These are phyloP conservation scores for Dryadula phaetusa DNA, from an alignment of 2,888 invertebrate species.

Conservation along the genomic window DNA sequence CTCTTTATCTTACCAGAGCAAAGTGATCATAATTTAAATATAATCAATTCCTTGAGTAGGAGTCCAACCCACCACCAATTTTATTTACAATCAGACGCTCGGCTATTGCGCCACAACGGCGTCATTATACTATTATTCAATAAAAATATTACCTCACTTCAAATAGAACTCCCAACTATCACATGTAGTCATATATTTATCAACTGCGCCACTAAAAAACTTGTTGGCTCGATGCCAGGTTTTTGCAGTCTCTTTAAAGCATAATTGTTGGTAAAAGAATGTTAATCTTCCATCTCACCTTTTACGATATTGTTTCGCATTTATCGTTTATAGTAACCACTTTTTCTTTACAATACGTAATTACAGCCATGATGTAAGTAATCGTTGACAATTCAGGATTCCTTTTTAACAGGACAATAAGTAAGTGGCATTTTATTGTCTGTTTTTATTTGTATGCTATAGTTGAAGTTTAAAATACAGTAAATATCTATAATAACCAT, in stretches of 20 bases:
- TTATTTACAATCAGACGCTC: too few relatives aligned
- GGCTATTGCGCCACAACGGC: too few relatives aligned
- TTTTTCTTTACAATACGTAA: constrained; percentile 44
- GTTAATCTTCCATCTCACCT: constrained; percentile 61
- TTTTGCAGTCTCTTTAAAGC: constrained; percentile 60
- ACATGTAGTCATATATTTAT: not conserved
- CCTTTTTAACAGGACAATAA: constrained; percentile 26
- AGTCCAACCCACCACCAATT: too few relatives aligned
- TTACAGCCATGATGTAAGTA: constrained; percentile 42
- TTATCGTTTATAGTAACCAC: constrained; percentile 46
- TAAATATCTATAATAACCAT: not conserved
- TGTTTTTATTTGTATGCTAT: constrained; percentile 1
- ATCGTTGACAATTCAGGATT: constrained; percentile 38
- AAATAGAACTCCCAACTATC: not conserved
- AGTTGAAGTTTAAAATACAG: not conserved
- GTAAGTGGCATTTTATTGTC: constrained; percentile 10
- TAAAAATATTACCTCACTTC: not conserved
- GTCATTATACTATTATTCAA: not conserved
- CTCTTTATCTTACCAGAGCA: too few relatives aligned
- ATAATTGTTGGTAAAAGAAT: constrained; percentile 63
- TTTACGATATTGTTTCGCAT: constrained; percentile 52
- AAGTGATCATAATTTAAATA: too few relatives aligned
- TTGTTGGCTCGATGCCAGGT: constrained; percentile 52
- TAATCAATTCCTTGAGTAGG: too few relatives aligned
- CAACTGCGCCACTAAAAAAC: not conserved